Evolutionary conservation across 2,113 vertebrate genomes (phyloP), one percentile per base, ranked within the genome.

Genomic region (Lepidothrix coronata): DNA sequence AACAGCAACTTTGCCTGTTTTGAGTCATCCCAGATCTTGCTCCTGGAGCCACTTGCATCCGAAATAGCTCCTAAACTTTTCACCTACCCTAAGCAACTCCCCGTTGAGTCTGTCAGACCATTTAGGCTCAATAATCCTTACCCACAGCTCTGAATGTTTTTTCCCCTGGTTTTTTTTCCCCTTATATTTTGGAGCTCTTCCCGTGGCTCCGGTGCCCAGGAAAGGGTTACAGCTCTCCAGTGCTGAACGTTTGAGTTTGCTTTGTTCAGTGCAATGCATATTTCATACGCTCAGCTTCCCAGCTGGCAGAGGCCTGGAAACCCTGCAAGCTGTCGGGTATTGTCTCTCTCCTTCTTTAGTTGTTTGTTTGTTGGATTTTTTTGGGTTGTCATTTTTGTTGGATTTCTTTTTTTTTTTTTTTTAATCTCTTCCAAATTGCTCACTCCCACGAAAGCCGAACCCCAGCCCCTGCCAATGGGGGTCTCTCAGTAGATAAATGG

Each of bases 211-310:
- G 3, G 48, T 0, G 2, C 48, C 14, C 91, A 93, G 75, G 93
- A 95, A 96, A 96, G 95, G 95, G 90, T 95, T 89, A 94, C 94
- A 93, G 62, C 66, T 91, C 30, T 59, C 74, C 89, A 33, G 48
- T 27, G 5, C 91, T 13, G 55, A 89, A 30, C 18, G 4, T 83
- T 84, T 86, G 52, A 14, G 62, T 94, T 84, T 28, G 89, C 97
- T 97, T 97, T 96, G 96, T 95, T 97, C 85, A 5, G 57, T 31
- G 21, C n/a, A 9, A 95, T 95, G 96, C 96, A 81, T 96, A 90
- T 97, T 97, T 97, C 95, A 89, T 93, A 91, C 5, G 81, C 96
- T 80, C 20, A 85, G 96, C 95, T 91, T 90, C 97, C 96, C 97
- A 97, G 95, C 97, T 96, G 97, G 94, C 95, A 95, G 88, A 88